Conservation (phyloP, 2,888 invertebrate species). For the Hyposoter dolosus region DNA sequence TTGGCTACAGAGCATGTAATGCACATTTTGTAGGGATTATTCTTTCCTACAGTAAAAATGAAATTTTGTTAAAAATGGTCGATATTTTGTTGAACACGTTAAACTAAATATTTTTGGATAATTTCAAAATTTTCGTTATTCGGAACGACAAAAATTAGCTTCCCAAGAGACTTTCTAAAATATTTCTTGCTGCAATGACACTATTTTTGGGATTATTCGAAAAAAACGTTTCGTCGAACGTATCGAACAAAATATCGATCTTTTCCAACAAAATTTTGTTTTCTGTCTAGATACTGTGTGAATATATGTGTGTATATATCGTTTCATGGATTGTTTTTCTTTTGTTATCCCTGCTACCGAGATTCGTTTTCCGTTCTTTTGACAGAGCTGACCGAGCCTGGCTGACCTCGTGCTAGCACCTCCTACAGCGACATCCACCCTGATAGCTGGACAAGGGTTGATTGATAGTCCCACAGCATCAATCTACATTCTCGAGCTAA, state of each 20-base stretch:
- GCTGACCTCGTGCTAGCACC: constrained; percentile 12
- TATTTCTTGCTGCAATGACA: too few relatives aligned
- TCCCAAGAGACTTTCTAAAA: too few relatives aligned
- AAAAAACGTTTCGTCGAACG: too few relatives aligned
- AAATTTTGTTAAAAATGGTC: too few relatives aligned
- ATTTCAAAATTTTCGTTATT: too few relatives aligned
- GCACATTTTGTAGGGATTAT: constrained; percentile 73
- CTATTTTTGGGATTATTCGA: too few relatives aligned
- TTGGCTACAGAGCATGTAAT: constrained; percentile 64
- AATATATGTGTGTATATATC: not conserved
- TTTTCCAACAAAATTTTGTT: too few relatives aligned
- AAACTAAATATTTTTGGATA: too few relatives aligned
- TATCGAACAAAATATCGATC: too few relatives aligned
- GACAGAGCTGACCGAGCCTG: constrained; percentile 23
- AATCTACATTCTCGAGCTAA: constrained; percentile 78
- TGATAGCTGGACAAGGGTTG: constrained; percentile 72
- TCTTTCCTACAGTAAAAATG: constrained; percentile 74
- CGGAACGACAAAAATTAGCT: too few relatives aligned
- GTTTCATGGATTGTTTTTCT: constrained; percentile 12
- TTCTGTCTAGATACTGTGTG: constrained; percentile 32
- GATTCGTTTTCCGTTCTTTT: too few relatives aligned
- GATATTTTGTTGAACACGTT: too few relatives aligned
- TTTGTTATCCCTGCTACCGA: not conserved
- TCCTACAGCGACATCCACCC: not conserved
- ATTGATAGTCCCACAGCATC: constrained; percentile 79